Base-by-base conservation (phyloP, 2,888 invertebrate genomes). In the Mythimna impura region DNA sequence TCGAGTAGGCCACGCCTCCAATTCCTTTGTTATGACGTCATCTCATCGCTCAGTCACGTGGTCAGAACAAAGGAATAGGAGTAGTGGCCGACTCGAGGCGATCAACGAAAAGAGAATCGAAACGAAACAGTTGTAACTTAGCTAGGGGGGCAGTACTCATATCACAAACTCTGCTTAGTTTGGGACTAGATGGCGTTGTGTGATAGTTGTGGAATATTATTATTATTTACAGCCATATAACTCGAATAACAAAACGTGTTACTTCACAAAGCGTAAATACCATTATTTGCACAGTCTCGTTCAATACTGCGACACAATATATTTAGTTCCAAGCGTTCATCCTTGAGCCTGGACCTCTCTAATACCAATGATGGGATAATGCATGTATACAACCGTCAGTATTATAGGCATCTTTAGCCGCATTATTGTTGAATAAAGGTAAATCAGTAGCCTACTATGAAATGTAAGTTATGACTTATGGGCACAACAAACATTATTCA, bases 281-380 rank as follows among this genome's bases (percentile, higher is more conserved):
- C 77, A 76, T 81, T 85, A 88, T 85, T 78, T 85, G 66, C 66
- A 30, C 30, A 85, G 85, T 80, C 86, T 85, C 84, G 85, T 86
- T 82, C 68, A 79, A 79, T 76, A 78, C 69, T 76, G 68, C 64
- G 85, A 77, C 85, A 78, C 78, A 78, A 86, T 86, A 85, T 82
- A 84, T 80, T 68, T 69, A 61, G 64, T 72, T 50, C 73, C 61
- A 76, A 58, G 75, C 71, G 60, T 75, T 58, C 81, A 86, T 85
- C 90, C 91, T 91, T 90, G 90, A 89, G 82, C 76, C 54, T 57
- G 68, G 75, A 86, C 90, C 90, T 87, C 87, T 90, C 91, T 90
- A 91, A 90, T 88, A 66, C 81, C 85, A 83, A 83, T 87, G 89
- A 91, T 90, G 87, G 86, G 84, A 90, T 87, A 87, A 88, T 85